Evolutionary conservation across 2,797 vertebrate genomes (phyloP).

Genomic region (Pampus argenteus): DNA sequence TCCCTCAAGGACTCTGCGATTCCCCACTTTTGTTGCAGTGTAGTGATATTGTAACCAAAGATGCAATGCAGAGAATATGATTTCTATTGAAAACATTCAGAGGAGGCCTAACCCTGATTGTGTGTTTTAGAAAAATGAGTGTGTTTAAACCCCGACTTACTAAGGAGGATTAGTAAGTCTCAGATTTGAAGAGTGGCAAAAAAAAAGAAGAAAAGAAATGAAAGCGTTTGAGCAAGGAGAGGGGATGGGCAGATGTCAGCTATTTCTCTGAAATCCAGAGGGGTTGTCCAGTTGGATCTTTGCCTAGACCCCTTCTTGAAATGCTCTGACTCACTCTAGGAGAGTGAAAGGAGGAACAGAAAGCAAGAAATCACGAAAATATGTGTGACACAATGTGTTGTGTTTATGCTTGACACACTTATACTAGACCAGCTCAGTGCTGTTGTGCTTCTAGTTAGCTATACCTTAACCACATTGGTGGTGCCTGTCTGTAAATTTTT

Average conservation of each 20-base stretch:
- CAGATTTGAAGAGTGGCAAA: constrained; percentile 56
- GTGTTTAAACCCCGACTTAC: constrained; percentile 37
- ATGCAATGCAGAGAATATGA: constrained; percentile 50
- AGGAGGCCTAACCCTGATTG: constrained; percentile 16
- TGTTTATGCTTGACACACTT: constrained; percentile 52
- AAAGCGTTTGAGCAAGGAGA: constrained; percentile 49
- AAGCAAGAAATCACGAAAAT: constrained; percentile 25
- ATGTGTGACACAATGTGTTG: constrained; percentile 40
- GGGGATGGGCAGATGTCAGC: constrained; percentile 79
- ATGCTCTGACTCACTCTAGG: constrained; percentile 54
- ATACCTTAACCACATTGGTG: neutral
- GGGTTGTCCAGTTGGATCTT: constrained; percentile 72
- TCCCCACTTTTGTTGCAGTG: constrained; percentile 18
- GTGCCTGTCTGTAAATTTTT: neutral
- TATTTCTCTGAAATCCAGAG: constrained; percentile 77
- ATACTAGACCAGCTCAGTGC: constrained; percentile 7
- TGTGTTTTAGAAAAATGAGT: constrained; percentile 46
- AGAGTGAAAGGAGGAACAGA: constrained; percentile 32
- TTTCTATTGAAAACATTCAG: constrained; percentile 27
- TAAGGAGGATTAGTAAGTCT: constrained; percentile 57
- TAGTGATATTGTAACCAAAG: constrained; percentile 37
- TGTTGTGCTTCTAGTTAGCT: neutral
- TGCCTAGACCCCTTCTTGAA: constrained; percentile 72
- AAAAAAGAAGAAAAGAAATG: no score
- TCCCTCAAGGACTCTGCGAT: constrained; percentile 50